phyloP scores from a whole-genome alignment of 2,797 vertebrate species.

The Phalanger gymnotis region DNA sequence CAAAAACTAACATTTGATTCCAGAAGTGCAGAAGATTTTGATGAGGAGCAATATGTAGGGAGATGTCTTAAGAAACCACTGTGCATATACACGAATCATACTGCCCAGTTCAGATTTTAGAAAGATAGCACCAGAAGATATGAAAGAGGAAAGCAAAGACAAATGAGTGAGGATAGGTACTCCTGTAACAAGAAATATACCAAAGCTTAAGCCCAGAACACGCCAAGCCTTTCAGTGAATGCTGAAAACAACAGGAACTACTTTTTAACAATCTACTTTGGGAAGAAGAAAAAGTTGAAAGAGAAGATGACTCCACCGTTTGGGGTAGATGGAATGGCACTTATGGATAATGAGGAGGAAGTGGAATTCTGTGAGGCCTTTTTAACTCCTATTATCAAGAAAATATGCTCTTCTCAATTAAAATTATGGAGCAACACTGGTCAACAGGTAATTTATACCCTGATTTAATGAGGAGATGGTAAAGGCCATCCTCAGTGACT shows the following conservation, averaged over 20 bases:
- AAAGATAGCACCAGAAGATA: not conserved
- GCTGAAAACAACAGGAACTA: not conserved
- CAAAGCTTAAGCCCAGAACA: not conserved
- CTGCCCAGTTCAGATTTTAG: not conserved
- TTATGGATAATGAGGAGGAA: not conserved
- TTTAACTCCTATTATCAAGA: not conserved
- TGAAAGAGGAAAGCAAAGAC: not conserved
- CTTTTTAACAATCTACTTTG: not conserved
- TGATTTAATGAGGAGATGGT: not conserved
- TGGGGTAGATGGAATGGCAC: not conserved
- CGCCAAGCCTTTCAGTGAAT: not conserved
- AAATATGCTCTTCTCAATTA: not conserved
- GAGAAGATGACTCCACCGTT: not conserved
- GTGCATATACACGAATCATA: not conserved
- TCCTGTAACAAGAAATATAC: not conserved
- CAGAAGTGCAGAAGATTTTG: not conserved
- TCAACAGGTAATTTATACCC: not conserved
- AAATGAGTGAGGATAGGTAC: not conserved
- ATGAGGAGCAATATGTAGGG: not conserved
- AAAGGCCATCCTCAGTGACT: not conserved
- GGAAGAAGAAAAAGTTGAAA: not conserved
- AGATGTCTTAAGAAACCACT: not conserved
- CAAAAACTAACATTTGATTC: not conserved
- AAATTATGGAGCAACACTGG: not conserved
- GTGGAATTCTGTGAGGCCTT: not conserved